Evolutionary conservation across 2,888 invertebrate genomes (phyloP), one percentile per base, ranked within the genome.

Genomic region (Branchinecta sandiegonensis): DNA sequence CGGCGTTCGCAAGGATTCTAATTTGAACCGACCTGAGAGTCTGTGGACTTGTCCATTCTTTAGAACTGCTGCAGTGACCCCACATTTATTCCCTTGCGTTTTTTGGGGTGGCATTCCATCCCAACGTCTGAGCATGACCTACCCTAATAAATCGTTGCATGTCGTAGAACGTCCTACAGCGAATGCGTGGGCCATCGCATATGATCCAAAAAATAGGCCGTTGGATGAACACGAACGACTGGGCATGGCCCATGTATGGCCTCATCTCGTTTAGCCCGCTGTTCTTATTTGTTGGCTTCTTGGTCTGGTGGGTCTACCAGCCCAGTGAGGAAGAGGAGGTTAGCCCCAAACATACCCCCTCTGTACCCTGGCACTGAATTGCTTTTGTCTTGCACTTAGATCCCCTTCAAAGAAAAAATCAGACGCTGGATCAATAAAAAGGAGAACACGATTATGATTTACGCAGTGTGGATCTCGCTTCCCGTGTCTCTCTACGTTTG

Each of bases 401-500:
- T 56, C 65, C 65, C 65, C 46, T 69, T 66, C 65, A 48, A 70
- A 68, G 68, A 70, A 14, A 14, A 48, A 17, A 46, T 69, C 17
- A 67, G 69, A 46, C 84, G 83, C 74, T 83, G 85, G 70, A 85
- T 87, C 78, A 87, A 88, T 81, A 84, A 89, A 81, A 85, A 84
- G 76, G 89, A 90, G 66, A 87, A 87, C 75, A 85, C 85, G 82
- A 90, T 90, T 90, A 85, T 85, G 67, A 76, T 87, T 71, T 92
- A 91, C 81, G 85, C 86, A 73, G 73, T 85, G 66, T 92, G 90
- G 81, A 85, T 88, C 77, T 79, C 84, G 70, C 82, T 87, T 72
- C 91, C 92, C 69, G 77, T 89, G 73, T 75, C 79, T 70, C 77
- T 83, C 48, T 92, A 90, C 79, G 76, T 87, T 72, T 83, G 81